A percentile compares a stretch with the other conserved stretches of the same genome.
phyloP scores from a whole-genome alignment of 2,797 vertebrate genomes.

The Gymnopithys bicolor region DNA sequence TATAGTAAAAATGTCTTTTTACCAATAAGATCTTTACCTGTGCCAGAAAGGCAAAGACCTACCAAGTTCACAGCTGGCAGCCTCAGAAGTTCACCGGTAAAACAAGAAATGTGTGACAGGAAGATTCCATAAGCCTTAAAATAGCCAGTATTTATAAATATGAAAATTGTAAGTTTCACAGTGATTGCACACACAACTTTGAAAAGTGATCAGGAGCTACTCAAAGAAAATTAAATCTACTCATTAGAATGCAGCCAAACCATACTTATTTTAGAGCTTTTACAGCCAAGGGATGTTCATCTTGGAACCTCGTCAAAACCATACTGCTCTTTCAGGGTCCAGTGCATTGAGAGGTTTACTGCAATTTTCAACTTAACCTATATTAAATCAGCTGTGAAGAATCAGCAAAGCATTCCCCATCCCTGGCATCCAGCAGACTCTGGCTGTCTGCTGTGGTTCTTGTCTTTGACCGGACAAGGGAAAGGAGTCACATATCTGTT shows the following conservation, averaged over 20 bases:
- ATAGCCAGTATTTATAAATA: conserved; percentile 36
- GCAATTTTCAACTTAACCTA: background rate
- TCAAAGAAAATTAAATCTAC: background rate
- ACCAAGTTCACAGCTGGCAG: background rate
- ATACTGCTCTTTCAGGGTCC: background rate
- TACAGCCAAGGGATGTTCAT: background rate
- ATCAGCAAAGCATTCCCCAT: background rate
- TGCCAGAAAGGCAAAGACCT: background rate
- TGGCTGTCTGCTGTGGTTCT: background rate
- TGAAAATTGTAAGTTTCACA: conserved; percentile 38
- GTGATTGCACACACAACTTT: conserved; percentile 45
- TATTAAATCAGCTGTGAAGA: background rate
- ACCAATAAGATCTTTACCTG: background rate
- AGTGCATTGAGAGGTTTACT: background rate
- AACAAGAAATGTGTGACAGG: background rate
- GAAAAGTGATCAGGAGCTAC: conserved; percentile 15
- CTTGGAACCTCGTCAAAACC: background rate
- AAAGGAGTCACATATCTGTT: background rate
- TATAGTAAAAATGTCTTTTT: background rate
- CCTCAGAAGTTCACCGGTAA: background rate
- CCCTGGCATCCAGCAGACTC: background rate
- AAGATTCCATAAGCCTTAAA: conserved; percentile 41
- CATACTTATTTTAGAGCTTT: background rate
- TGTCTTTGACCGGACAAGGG: conserved; percentile 8
- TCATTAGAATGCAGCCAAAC: background rate